phyloP scores from a whole-genome alignment of 2,888 invertebrate species.

The Strigamia crassipes region DNA sequence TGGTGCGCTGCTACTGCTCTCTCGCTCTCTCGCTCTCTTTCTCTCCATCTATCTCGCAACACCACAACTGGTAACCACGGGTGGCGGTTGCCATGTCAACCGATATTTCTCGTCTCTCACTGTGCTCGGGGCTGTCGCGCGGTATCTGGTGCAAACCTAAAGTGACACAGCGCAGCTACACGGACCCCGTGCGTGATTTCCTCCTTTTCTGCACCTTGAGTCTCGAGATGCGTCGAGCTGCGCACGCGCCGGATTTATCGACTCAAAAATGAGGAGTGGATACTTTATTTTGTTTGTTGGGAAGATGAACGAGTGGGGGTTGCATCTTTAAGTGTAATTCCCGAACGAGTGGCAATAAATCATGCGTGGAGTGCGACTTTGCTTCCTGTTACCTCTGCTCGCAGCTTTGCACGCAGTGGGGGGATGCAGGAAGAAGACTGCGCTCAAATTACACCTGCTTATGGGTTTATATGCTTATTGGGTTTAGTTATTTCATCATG shows the following conservation, averaged over 20 bases:
- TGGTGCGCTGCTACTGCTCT: not conserved
- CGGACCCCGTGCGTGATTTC: not conserved
- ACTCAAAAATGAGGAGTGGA: not conserved
- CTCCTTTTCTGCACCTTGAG: not conserved
- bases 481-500: not conserved
- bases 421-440: not conserved
- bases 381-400: not conserved
- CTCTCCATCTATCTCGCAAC: too few relatives aligned
- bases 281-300: not conserved
- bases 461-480: not conserved
- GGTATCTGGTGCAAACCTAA: not conserved
- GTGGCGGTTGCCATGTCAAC: not conserved
- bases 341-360: not conserved
- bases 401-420: not conserved
- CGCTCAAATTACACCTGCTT: not conserved
- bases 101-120: not conserved
- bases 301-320: not conserved
- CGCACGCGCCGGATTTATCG: not conserved
- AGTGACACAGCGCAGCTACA: not conserved
- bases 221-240: not conserved
- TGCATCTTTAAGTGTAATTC: not conserved
- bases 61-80: not conserved
- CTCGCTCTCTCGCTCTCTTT: too few relatives aligned
- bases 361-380: not conserved
- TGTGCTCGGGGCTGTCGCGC: not conserved